These are phyloP conservation scores for Schrankia costaestrigalis DNA, from an alignment of 2,888 invertebrate genomes.

Conservation along the genomic window DNA sequence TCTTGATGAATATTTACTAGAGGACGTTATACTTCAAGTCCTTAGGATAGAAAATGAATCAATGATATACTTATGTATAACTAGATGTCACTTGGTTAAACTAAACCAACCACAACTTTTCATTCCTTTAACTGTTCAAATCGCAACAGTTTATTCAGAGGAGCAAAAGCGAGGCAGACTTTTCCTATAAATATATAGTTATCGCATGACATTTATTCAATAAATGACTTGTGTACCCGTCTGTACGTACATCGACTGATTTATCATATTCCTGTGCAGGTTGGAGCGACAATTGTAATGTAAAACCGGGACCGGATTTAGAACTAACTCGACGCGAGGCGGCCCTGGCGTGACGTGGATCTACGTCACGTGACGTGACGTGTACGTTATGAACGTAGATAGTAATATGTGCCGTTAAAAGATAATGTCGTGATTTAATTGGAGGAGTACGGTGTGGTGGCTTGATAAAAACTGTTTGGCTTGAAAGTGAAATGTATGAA, in stretches of 20 bases:
- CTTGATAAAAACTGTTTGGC: conserved; percentile 5
- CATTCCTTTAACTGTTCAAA: too few species aligned
- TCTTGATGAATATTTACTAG: too few species aligned
- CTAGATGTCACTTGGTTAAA: too few species aligned
- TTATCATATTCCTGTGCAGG: conserved; percentile 64
- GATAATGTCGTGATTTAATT: conserved; percentile 18
- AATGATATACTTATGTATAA: too few species aligned
- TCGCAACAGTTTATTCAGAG: too few species aligned
- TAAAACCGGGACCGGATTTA: conserved; percentile 49
- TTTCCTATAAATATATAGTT: too few species aligned
- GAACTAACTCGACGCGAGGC: conserved; percentile 27
- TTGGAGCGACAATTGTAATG: conserved; percentile 66
- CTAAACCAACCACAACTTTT: too few species aligned
- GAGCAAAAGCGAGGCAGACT: too few species aligned
- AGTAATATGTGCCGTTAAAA: conserved; percentile 17
- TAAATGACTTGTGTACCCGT: conserved; percentile 27
- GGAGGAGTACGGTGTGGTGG: conserved; percentile 1
- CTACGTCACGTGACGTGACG: conserved; percentile 22
- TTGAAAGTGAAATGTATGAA: conserved; percentile 5
- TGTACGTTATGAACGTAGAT: conserved; percentile 13
- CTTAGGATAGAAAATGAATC: too few species aligned
- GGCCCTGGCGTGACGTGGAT: conserved; percentile 6
- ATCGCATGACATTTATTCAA: too few species aligned
- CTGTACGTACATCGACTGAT: conserved; percentile 53
- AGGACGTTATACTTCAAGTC: too few species aligned